Base-by-base conservation (phyloP, 2,888 invertebrate genomes). In the Apeira syringaria region DNA sequence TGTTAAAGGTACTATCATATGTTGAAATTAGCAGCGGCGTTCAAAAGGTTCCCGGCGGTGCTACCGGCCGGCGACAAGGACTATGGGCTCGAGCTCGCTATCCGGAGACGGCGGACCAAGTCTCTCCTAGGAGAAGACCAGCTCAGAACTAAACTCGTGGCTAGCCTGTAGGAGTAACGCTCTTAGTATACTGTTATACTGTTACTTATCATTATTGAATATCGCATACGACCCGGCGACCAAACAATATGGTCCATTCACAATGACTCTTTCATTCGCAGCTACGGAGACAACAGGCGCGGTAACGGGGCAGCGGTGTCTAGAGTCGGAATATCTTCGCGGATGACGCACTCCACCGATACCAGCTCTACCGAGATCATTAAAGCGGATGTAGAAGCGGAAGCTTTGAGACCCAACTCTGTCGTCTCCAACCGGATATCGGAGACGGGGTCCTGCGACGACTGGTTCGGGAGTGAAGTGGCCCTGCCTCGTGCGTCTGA, bases 71-170 rank as follows among this genome's bases (percentile, higher is more conserved):
- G 59, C 33, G 79, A 78, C 34, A 66, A 61, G 24, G 83, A 89
- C 53, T 79, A 79, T 41, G 85, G 86, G 0, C 63, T 90, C 5
- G 89, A 90, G 55, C 64, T 90, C 9, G 88, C 90, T 8, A 74
- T 90, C 12, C 75, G 91, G 7, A 69, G 91, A 46, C 77, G 90
- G 32, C 70, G 80, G 20, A 90, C 90, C 7, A 90, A 90, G 58
- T 89, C 90, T 1, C 64, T 91, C 47, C 59, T 80, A 20, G 80
- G 68, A 7, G 89, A 87, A 66, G 78, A 82, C 5, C 77, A 81
- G 45, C 59, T 89, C n/a, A 73, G 90, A 1, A 74, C 69, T 47
- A 79, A 74, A 50, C 57, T 90, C 4, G 74, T 81, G 24, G 74
- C 79, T 2, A 72, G 66, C 37, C 73, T 81, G 88, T 89, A 59